These are phyloP conservation scores for Tetramorium parvispinum DNA, from an alignment of 1,140 invertebrate genomes.

Conservation along the genomic window DNA sequence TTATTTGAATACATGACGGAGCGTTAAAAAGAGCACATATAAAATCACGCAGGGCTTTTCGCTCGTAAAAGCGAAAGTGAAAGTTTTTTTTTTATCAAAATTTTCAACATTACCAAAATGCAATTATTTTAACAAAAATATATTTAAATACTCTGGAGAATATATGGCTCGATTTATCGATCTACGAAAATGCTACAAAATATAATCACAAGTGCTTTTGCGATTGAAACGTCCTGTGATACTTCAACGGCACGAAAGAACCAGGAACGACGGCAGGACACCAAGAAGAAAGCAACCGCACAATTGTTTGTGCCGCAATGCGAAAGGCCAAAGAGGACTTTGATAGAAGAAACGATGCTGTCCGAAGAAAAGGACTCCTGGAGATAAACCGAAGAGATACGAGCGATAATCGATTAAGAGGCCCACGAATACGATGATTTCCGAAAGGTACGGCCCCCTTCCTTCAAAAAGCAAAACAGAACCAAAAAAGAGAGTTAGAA, in stretches of 20 bases:
- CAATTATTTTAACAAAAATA: neutral
- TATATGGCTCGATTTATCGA: neutral
- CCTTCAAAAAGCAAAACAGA: slow-evolving; percentile 44
- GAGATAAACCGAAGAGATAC: slow-evolving; percentile 36
- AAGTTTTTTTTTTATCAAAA: neutral
- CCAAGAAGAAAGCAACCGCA: neutral
- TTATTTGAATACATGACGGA: slow-evolving; percentile 14
- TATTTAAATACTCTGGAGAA: neutral
- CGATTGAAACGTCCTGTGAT: slow-evolving; percentile 18
- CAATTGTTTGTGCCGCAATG: neutral
- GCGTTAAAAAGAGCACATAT: neutral
- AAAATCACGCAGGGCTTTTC: slow-evolving; percentile 37
- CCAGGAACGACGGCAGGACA: neutral
- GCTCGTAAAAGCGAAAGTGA: slow-evolving; percentile 32
- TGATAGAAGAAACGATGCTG: slow-evolving; percentile 9
- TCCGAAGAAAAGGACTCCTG: neutral
- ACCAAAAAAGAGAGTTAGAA: slow-evolving; percentile 12
- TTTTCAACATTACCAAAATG: neutral
- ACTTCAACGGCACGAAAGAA: neutral
- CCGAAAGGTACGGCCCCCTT: slow-evolving; percentile 61
- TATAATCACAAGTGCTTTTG: slow-evolving; percentile 1
- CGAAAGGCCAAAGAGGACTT: neutral
- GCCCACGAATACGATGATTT: slow-evolving; percentile 47
- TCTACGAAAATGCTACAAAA: neutral
- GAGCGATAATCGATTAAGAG: slow-evolving; percentile 53